Conservation (phyloP, 2,797 vertebrate species). For the Onychomys leucogaster region DNA sequence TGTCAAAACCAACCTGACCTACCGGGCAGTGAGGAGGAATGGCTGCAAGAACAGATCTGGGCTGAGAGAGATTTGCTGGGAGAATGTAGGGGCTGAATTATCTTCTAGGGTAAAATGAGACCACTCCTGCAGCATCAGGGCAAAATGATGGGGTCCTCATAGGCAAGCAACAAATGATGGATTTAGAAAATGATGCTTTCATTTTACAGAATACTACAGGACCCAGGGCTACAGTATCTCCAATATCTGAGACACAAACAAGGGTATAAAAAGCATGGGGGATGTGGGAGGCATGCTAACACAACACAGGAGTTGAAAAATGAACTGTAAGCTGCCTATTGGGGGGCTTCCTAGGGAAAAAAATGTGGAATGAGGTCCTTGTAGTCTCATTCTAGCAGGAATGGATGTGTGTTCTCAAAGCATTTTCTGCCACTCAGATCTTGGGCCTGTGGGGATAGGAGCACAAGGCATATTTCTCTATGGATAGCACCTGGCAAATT, state of each 20-base stretch:
- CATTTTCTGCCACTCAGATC: not conserved
- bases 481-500: not conserved
- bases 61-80: not conserved
- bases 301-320: not conserved
- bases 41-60: not conserved
- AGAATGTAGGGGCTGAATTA: not conserved
- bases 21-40: not conserved
- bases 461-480: not conserved
- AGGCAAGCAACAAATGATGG: not conserved
- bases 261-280: not conserved
- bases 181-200: not conserved
- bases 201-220: not conserved
- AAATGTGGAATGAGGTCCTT: not conserved
- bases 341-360: not conserved
- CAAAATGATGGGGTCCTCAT: not conserved
- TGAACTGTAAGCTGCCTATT: not conserved
- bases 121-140: not conserved
- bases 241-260: not conserved
- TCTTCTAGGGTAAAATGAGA: not conserved
- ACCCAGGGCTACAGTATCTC: not conserved
- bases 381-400: not conserved
- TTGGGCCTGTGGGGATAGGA: not conserved
- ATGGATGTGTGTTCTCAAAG: not conserved
- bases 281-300: not conserved
- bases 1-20: not conserved